These are phyloP conservation scores for Erebia ligea DNA, from an alignment of 2,888 invertebrate species.

Conservation along the genomic window DNA sequence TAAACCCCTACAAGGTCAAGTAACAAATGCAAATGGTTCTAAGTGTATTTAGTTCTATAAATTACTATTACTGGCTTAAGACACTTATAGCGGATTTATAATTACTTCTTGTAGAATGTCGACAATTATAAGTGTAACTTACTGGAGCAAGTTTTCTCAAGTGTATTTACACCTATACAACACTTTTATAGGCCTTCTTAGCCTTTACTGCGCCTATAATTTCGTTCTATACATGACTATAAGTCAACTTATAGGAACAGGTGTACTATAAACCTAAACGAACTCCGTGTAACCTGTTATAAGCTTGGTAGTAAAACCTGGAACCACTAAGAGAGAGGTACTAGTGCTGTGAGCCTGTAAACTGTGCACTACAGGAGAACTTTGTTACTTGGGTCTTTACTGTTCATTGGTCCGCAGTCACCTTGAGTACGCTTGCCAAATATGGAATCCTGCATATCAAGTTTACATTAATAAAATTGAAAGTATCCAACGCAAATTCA, in stretches of 20 bases:
- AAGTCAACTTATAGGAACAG: constrained; percentile 20
- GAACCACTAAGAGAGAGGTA: constrained; percentile 22
- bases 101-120: constrained; percentile 16
- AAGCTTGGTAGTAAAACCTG: constrained; percentile 24
- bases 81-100: constrained; percentile 22
- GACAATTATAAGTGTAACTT: constrained; percentile 20
- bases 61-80: constrained; percentile 20
- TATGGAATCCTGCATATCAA: too few species aligned
- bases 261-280: constrained; percentile 22
- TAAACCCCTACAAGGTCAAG: constrained; percentile 20
- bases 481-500: too few species aligned
- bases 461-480: too few species aligned
- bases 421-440: too few species aligned
- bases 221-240: constrained; percentile 19
- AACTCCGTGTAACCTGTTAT: constrained; percentile 21
- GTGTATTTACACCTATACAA: constrained; percentile 14
- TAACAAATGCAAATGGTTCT: constrained; percentile 18
- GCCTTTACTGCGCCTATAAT: constrained; percentile 22
- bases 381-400: constrained; percentile 12
- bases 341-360: constrained; percentile 18
- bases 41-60: constrained; percentile 21
- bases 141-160: constrained; percentile 21
- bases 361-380: constrained; percentile 20
- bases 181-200: constrained; percentile 21
- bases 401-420: too few species aligned